These are phyloP conservation scores for Thumatha senex DNA, from an alignment of 2,888 invertebrate genomes.

Conservation along the genomic window DNA sequence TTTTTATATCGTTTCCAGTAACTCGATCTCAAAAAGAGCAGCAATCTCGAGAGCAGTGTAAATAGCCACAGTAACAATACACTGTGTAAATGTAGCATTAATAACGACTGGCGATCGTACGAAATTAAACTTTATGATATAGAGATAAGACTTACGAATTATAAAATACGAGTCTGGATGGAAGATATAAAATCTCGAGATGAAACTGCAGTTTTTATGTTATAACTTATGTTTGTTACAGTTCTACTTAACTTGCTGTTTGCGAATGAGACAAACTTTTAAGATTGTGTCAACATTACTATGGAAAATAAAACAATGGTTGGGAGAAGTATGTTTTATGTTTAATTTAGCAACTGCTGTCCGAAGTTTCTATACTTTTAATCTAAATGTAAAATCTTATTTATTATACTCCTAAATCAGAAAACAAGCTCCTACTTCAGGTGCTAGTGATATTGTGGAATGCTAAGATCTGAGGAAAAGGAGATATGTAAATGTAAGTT, in stretches of 20 bases:
- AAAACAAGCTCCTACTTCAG: too few relatives aligned
- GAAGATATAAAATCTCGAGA: slow-evolving; percentile 18
- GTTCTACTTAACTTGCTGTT: slow-evolving; percentile 9
- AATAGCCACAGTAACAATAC: slow-evolving; percentile 46
- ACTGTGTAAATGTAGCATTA: slow-evolving; percentile 35
- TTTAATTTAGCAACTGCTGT: background rate
- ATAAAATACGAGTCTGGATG: slow-evolving; percentile 6
- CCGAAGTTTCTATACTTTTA: background rate
- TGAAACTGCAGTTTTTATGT: slow-evolving; percentile 26
- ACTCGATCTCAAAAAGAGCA: slow-evolving; percentile 27
- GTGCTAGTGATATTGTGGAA: too few relatives aligned
- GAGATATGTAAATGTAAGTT: too few relatives aligned
- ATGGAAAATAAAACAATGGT: background rate
- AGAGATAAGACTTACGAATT: slow-evolving; percentile 11
- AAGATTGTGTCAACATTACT: background rate
- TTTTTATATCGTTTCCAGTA: slow-evolving; percentile 18
- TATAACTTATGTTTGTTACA: slow-evolving; percentile 18
- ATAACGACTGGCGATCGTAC: slow-evolving; percentile 20
- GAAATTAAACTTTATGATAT: slow-evolving; percentile 10
- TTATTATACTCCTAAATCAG: too few relatives aligned
- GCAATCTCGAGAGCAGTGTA: slow-evolving; percentile 38
- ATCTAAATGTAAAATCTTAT: too few relatives aligned
- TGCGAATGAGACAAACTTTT: slow-evolving; percentile 5
- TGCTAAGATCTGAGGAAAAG: too few relatives aligned
- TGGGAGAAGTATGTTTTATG: background rate